Evolutionary conservation across 2,888 invertebrate genomes (phyloP).

Genomic region (Schrankia costaestrigalis): DNA sequence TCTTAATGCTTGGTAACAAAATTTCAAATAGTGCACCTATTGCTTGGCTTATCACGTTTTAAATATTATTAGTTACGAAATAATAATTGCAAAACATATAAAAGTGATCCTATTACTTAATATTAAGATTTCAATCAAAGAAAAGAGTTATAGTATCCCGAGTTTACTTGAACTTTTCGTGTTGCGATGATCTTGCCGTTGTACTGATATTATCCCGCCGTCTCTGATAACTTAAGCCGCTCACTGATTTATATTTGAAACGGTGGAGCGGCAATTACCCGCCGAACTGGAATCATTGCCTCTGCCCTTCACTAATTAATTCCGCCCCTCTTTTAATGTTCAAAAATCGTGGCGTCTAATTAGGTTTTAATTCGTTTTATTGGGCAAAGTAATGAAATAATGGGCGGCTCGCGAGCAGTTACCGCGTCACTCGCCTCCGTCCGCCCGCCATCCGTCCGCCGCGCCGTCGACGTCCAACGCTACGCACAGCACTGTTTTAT

Average conservation of each 20-base stretch:
- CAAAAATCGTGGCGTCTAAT: slow-evolving; percentile 79
- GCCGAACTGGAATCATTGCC: slow-evolving; percentile 74
- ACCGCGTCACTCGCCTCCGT: slow-evolving; percentile 30
- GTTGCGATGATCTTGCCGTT: too few relatives aligned
- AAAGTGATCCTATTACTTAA: too few relatives aligned
- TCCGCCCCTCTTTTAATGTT: slow-evolving; percentile 77
- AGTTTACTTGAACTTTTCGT: too few relatives aligned
- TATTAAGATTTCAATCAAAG: too few relatives aligned
- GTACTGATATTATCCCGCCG: too few relatives aligned
- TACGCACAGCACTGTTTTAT: slow-evolving; percentile 45
- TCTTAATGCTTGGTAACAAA: too few relatives aligned
- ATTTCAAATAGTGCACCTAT: too few relatives aligned
- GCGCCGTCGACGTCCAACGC: slow-evolving; percentile 23
- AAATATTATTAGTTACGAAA: too few relatives aligned
- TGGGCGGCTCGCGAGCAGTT: slow-evolving; percentile 47
- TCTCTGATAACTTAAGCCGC: slow-evolving; percentile 23
- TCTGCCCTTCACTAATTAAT: slow-evolving; percentile 76
- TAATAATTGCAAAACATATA: too few relatives aligned
- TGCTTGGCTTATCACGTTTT: too few relatives aligned
- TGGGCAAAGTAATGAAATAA: slow-evolving; percentile 71
- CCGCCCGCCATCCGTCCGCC: slow-evolving; percentile 5
- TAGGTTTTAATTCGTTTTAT: slow-evolving; percentile 81
- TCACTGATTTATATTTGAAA: slow-evolving; percentile 59
- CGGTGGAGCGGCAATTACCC: slow-evolving; percentile 64
- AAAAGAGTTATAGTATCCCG: too few relatives aligned